These are phyloP conservation scores for Hirtodrosophila confusa DNA, from an alignment of 2,888 invertebrate genomes.

Conservation along the genomic window DNA sequence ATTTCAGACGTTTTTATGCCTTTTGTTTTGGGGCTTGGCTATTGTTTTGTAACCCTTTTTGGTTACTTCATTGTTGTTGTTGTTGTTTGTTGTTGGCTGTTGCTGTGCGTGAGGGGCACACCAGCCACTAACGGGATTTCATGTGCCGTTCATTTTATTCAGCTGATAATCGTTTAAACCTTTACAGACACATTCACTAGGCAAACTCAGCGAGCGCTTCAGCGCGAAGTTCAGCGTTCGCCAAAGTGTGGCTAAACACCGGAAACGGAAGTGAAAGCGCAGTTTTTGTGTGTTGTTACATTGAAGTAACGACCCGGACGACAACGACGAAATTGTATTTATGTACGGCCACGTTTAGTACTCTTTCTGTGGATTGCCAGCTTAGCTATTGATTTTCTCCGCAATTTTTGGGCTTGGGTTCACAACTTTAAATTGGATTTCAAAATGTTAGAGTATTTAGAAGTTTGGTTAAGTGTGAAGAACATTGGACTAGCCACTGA, in stretches of 20 bases:
- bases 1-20: slow-evolving; percentile 76
- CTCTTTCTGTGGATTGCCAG: background rate
- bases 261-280: slow-evolving; percentile 75
- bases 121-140: slow-evolving; percentile 58
- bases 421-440: background rate
- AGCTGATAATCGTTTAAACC: slow-evolving; percentile 74
- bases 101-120: slow-evolving; percentile 44
- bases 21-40: slow-evolving; percentile 58
- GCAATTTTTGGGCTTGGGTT: background rate
- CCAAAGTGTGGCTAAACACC: slow-evolving; percentile 73
- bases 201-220: slow-evolving; percentile 26
- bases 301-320: slow-evolving; percentile 57
- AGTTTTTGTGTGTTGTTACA: slow-evolving; percentile 68
- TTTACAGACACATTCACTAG: slow-evolving; percentile 66
- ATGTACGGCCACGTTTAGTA: slow-evolving; percentile 46
- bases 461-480: background rate
- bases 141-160: slow-evolving; percentile 66
- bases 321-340: slow-evolving; percentile 67
- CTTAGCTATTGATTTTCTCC: slow-evolving; percentile 40
- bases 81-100: slow-evolving; percentile 19
- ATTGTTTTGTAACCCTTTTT: slow-evolving; percentile 62
- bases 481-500: slow-evolving; percentile 2
- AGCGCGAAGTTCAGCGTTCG: slow-evolving; percentile 42
- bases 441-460: background rate
- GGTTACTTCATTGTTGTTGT: slow-evolving; percentile 26